These are phyloP conservation scores for Leucoma salicis DNA, from an alignment of 2,888 invertebrate genomes.

Conservation along the genomic window DNA sequence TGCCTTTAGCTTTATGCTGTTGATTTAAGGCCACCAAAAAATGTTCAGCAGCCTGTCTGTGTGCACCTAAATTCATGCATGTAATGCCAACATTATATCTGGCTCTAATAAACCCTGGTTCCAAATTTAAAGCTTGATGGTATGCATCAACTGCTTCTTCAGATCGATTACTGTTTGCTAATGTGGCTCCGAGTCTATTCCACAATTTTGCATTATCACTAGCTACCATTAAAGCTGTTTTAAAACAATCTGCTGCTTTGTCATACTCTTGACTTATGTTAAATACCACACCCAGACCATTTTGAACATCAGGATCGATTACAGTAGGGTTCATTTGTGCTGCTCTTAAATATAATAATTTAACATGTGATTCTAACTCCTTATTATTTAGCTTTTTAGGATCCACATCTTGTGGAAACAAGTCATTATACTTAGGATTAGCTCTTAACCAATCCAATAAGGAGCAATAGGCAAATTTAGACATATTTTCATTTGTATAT, in stretches of 20 bases:
- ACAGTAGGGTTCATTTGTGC: constrained; percentile 88
- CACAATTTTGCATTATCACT: constrained; percentile 94
- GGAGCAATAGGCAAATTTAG: constrained; percentile 92
- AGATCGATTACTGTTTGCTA: constrained; percentile 96
- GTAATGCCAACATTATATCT: constrained; percentile 99
- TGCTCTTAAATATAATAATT: constrained; percentile 89
- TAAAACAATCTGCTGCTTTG: constrained; percentile 98
- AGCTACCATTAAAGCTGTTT: constrained; percentile 91
- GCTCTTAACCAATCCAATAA: constrained; percentile 89
- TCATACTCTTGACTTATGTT: constrained; percentile 97
- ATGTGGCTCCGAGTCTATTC: constrained; percentile 98
- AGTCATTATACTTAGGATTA: constrained; percentile 91
- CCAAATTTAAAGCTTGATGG: constrained; percentile 92
- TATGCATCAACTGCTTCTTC: constrained; percentile 99
- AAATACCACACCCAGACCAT: constrained; percentile 96
- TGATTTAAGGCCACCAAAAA: constrained; percentile 95
- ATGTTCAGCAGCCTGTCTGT: constrained; percentile 98
- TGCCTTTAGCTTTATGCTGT: constrained; percentile 85
- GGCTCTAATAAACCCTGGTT: constrained; percentile 98
- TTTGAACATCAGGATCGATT: constrained; percentile 95
- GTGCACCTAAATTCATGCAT: constrained; percentile 96
- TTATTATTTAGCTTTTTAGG: constrained; percentile 66
- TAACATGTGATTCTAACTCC: constrained; percentile 83
- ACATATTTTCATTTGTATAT: constrained; percentile 97
- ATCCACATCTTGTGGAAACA: constrained; percentile 82